These are phyloP conservation scores for Girardinichthys multiradiatus DNA, from an alignment of 2,113 vertebrate genomes.

Conservation along the genomic window DNA sequence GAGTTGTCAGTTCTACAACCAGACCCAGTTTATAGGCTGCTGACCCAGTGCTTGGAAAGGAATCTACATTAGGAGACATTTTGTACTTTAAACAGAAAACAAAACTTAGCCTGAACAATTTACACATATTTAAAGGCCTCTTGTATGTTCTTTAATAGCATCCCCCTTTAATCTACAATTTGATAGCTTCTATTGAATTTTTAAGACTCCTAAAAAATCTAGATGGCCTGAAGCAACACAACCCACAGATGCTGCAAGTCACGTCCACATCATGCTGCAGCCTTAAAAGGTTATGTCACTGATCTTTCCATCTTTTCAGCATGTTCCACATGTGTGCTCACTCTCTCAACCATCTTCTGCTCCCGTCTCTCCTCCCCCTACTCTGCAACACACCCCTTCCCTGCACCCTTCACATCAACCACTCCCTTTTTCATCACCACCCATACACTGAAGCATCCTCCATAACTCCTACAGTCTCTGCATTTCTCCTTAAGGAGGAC, in stretches of 20 bases:
- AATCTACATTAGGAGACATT: neutral
- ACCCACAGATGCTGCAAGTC: constrained; percentile 15
- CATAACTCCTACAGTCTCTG: neutral
- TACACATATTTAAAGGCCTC: neutral
- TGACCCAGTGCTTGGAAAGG: too few species aligned
- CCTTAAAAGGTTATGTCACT: constrained; percentile 53
- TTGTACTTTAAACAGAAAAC: neutral
- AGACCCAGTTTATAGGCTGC: too few species aligned
- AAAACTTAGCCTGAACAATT: neutral
- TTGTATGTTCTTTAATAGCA: neutral
- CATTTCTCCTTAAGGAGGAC: neutral
- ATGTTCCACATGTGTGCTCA: constrained; percentile 38
- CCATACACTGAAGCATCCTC: constrained; percentile 9
- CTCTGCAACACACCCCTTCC: constrained; percentile 58
- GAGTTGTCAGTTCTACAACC: too few species aligned
- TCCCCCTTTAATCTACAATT: neutral
- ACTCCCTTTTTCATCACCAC: constrained; percentile 59
- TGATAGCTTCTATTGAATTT: neutral
- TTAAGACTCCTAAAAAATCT: neutral
- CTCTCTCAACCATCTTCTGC: constrained; percentile 42
- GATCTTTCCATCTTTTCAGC: constrained; percentile 38
- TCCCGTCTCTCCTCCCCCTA: constrained; percentile 12
- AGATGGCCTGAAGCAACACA: constrained; percentile 1
- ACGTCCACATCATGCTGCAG: constrained; percentile 57
- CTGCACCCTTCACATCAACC: constrained; percentile 60